Conservation (phyloP, 2,888 invertebrate species). For the Erebia epiphron region DNA sequence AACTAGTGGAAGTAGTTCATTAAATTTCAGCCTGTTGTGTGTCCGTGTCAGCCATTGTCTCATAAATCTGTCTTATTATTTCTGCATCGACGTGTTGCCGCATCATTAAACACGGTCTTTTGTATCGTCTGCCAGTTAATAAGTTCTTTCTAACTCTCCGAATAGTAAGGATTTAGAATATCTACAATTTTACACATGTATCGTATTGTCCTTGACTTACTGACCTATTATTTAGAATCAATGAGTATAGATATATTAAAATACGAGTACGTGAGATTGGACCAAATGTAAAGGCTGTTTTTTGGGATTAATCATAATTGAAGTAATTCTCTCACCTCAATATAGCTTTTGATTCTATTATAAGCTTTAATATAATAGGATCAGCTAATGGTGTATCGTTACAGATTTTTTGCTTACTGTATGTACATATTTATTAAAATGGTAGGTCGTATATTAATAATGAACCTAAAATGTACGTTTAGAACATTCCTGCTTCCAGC, state of each 20-base stretch:
- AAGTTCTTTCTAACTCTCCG: not conserved
- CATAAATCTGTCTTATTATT: not conserved
- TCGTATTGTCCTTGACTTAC: too few species aligned
- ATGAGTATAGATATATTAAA: too few species aligned
- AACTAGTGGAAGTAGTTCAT: not conserved
- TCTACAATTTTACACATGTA: not conserved
- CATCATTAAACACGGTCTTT: conserved; percentile 1
- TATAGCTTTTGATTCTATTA: not conserved
- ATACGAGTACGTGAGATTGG: not conserved
- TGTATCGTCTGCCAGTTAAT: not conserved
- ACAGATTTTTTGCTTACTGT: too few species aligned
- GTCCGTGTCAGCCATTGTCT: not conserved
- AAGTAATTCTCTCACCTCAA: too few species aligned
- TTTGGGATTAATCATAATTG: not conserved
- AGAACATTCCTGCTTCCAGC: not conserved
- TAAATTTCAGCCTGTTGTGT: not conserved
- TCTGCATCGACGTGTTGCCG: conserved; percentile 2
- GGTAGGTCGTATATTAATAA: too few species aligned
- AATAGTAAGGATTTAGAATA: not conserved
- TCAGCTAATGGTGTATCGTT: not conserved
- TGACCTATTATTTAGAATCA: too few species aligned
- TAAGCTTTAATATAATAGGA: not conserved
- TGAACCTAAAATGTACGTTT: too few species aligned
- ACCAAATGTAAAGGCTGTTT: not conserved
- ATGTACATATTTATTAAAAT: too few species aligned